Conservation (phyloP, 2,113 vertebrate genomes). For the Nibea coibor region DNA sequence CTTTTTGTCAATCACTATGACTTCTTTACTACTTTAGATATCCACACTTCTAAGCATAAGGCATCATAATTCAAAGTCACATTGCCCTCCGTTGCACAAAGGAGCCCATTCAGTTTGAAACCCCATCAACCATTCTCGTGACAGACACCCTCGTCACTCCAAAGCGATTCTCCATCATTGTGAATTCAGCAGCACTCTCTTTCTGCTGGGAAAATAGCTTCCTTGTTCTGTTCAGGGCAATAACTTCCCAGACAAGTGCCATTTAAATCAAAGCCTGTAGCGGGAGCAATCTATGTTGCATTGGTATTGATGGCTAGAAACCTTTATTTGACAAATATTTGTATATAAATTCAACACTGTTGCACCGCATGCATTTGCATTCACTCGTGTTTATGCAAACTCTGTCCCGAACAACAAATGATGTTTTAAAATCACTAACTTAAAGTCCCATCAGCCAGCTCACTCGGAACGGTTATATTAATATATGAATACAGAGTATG, state of each 20-base stretch:
- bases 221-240: conserved; percentile 63
- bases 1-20: conserved; percentile 32
- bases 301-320: conserved; percentile 49
- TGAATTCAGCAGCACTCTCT: conserved; percentile 56
- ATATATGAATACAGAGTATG: conserved; percentile 9
- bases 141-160: conserved; percentile 62
- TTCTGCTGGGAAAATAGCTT: conserved; percentile 66
- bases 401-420: conserved; percentile 24
- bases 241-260: conserved; percentile 65
- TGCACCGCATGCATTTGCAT: conserved; percentile 9
- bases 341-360: conserved; percentile 35
- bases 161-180: conserved; percentile 58
- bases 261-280: conserved; percentile 64
- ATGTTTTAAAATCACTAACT: conserved; percentile 30
- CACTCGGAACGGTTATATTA: conserved; percentile 18
- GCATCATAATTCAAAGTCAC: conserved; percentile 67
- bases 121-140: conserved; percentile 57
- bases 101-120: conserved; percentile 64
- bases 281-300: conserved; percentile 33
- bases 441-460: conserved; percentile 31
- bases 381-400: conserved; percentile 29
- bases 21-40: conserved; percentile 51
- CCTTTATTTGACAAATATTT: conserved; percentile 56
- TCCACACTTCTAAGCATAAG: conserved; percentile 41
- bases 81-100: conserved; percentile 62